Conservation (phyloP, 2,113 vertebrate genomes). For the Gymnorhina tibicen region DNA sequence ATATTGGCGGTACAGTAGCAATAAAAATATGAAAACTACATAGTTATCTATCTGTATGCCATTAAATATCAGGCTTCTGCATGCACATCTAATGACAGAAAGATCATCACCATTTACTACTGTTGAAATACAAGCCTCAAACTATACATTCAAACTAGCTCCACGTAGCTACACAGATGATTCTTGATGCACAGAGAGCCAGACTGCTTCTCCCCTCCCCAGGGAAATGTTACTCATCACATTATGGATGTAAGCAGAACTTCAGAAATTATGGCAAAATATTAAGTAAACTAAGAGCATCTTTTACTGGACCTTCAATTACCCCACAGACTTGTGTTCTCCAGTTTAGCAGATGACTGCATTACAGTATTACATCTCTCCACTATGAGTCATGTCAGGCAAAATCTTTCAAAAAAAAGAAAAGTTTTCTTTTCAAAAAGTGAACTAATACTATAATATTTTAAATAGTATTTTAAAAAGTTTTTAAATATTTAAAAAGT, state of each 20-base stretch:
- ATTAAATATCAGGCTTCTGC: background rate
- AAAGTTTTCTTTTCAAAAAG: background rate
- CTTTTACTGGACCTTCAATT: background rate
- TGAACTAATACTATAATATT: background rate
- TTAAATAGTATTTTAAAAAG: too few relatives aligned
- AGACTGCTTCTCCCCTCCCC: background rate
- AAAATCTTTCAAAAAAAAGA: too few relatives aligned
- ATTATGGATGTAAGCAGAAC: background rate
- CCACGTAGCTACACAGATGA: fast-evolving
- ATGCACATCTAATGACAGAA: background rate
- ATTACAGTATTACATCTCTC: background rate
- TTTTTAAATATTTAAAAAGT: too few relatives aligned
- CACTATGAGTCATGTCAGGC: background rate
- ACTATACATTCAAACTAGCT: background rate
- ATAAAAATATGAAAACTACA: background rate
- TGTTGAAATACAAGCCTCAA: background rate
- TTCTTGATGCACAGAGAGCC: background rate
- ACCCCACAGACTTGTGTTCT: background rate
- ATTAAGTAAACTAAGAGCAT: background rate
- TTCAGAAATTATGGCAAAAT: background rate
- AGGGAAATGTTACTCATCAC: background rate
- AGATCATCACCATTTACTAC: background rate
- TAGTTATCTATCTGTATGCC: background rate
- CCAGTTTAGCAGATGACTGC: background rate
- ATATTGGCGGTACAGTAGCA: background rate